Evolutionary conservation across 2,797 vertebrate genomes (phyloP), one percentile per base, ranked within the genome.

Genomic region (Fistularia tabacaria): DNA sequence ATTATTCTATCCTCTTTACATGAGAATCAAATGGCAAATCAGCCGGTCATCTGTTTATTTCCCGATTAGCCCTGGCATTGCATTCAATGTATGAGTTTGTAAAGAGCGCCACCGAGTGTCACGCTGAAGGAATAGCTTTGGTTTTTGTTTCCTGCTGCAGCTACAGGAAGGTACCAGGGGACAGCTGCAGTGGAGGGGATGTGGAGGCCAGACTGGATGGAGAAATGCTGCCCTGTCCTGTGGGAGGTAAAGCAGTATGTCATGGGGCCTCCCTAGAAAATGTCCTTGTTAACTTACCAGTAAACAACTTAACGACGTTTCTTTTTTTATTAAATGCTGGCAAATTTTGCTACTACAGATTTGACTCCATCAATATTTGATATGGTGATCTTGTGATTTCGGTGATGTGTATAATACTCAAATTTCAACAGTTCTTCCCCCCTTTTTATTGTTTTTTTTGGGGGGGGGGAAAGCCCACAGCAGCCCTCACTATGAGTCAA

Each of bases 141-240:
- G 25, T 37, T 41, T 36, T 8, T 49, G 7, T 51, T 25, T 52
- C 39, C 14, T 71, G 10, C 41, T 55, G 36, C 85, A 99, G 96
- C 62, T 99, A 99, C 83, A 92, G 97, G 54, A 98, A 93, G 85
- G 94, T 99, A 47, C 92, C 97, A 0, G 97, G 96, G 6, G 97
- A 99, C 83, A 96, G 94, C 54, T 99, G 97, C 46, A 89, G 88
- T 7, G 97, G 95, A 36, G 97, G 97, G 61, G 97, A 99, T 15
- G 87, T 99, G 1, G 94, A 98, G 80, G 87, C 90, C 0, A 87
- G 96, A 7, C 90, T 99, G 3, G 92, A 96, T 44, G 95, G 94
- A 77, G 96, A 98, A 77, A 87, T 93, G 83, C 90, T 99, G 14
- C 95, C 97, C 0, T 99, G 97, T 86, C 95, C 97, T 0, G 87